Base-by-base conservation (phyloP, 2,888 invertebrate genomes). In the Heteromyza rotundicornis region DNA sequence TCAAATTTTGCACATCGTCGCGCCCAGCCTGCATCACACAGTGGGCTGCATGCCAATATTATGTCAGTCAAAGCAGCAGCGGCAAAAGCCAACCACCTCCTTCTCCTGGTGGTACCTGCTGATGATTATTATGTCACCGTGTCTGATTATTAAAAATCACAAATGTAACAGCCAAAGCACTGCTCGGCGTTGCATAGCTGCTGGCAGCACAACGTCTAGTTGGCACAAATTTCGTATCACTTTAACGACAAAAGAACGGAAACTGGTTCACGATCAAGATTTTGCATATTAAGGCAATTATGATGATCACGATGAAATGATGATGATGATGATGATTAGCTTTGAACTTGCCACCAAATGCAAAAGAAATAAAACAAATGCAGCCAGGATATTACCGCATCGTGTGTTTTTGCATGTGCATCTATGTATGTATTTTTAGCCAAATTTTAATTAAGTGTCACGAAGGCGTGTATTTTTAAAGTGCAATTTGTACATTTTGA, bases 381-480 rank as follows among this genome's bases (percentile, higher is more conserved):
- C 20, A 35, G 22, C 17, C 51, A 51, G 36, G 36, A 58, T 58
- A 20, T 51, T 23, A 51, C 58, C 14, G 24, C 53, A 53, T 32
- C 35, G 32, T 5, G n/a, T n/a, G n/a, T n/a, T n/a, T n/a, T n/a
- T n/a, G n/a, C n/a, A n/a, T n/a, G n/a, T n/a, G n/a, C n/a, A n/a
- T n/a, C n/a, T n/a, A n/a, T n/a, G n/a, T n/a, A n/a, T n/a, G n/a
- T 53, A 53, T 60, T n/a, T 40, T 27, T 52, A 32, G 20, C 44
- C 54, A 50, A 57, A 49, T 57, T 63, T 63, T 66, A 66, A 66
- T 66, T 66, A 66, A 66, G 51, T 64, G 63, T 53, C 54, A 62
- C 19, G 63, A 63, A 60, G 62, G 62, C 59, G 61, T 61, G 53
- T 44, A 44, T 53, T 27, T 53, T 49, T 53, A 40, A 51, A 59